Conservation (phyloP, 2,113 vertebrate species). For the Catagonus wagneri region DNA sequence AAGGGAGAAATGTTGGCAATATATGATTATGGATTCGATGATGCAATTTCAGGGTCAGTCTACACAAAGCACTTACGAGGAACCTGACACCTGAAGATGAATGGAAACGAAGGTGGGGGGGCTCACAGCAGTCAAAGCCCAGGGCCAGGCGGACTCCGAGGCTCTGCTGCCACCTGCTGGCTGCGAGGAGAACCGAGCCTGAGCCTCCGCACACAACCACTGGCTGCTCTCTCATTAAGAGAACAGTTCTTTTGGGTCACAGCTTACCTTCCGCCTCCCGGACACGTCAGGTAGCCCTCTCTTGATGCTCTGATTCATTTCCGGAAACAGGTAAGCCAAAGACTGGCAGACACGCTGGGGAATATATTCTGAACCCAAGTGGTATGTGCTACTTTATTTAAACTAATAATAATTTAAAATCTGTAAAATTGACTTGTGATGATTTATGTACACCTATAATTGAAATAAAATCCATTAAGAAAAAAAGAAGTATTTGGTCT, state of each 20-base stretch:
- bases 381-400: neutral
- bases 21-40: conserved; percentile 82
- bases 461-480: too few relatives aligned
- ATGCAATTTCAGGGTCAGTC: conserved; percentile 82
- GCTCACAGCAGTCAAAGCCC: neutral
- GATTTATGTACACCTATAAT: too few relatives aligned
- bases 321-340: neutral
- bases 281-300: conserved; percentile 67
- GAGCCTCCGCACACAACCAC: conserved; percentile 58
- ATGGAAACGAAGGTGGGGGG: conserved; percentile 69
- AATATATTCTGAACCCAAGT: neutral
- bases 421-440: too few relatives aligned
- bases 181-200: neutral
- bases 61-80: conserved; percentile 70
- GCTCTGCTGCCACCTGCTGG: conserved; percentile 89
- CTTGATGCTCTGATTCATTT: conserved; percentile 64
- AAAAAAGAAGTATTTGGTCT: too few relatives aligned
- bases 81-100: conserved; percentile 76
- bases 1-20: conserved; percentile 77
- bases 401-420: neutral
- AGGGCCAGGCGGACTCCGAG: conserved; percentile 59
- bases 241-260: conserved; percentile 69
- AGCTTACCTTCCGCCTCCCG: conserved; percentile 67
- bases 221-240: conserved; percentile 52
- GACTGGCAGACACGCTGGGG: conserved; percentile 35